These are phyloP conservation scores for Orius insidiosus DNA, from an alignment of 1,140 invertebrate genomes.

Conservation along the genomic window DNA sequence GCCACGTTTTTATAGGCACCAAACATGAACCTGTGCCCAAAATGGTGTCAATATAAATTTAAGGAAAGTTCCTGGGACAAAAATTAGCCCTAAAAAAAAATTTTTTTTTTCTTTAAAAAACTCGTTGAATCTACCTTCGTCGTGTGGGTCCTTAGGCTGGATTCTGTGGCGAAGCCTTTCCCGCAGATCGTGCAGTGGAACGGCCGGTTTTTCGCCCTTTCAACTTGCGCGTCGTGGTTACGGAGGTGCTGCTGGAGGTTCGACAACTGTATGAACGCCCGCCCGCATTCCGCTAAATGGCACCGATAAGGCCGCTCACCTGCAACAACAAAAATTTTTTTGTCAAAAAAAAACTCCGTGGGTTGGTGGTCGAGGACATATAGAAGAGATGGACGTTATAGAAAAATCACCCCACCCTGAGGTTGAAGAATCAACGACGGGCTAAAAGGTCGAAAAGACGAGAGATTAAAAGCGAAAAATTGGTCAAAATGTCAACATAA, in stretches of 20 bases:
- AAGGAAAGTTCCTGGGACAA: too few species aligned
- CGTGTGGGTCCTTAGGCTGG: slow-evolving; percentile 83
- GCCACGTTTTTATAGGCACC: not conserved
- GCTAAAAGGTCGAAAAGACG: too few species aligned
- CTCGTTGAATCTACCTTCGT: slow-evolving; percentile 74
- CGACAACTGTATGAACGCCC: slow-evolving; percentile 92
- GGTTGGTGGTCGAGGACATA: too few species aligned
- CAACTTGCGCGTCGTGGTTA: slow-evolving; percentile 90
- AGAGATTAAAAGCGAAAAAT: too few species aligned
- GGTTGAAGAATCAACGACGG: too few species aligned
- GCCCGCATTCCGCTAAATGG: slow-evolving; percentile 82
- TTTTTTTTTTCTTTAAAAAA: not conserved
- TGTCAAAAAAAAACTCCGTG: slow-evolving; percentile 1
- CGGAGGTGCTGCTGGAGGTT: slow-evolving; percentile 92
- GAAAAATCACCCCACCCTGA: too few species aligned
- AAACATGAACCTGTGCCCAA: too few species aligned
- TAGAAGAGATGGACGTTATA: too few species aligned
- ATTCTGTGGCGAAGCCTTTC: slow-evolving; percentile 90
- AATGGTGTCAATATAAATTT: too few species aligned
- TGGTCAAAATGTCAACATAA: too few species aligned
- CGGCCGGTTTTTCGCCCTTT: slow-evolving; percentile 82
- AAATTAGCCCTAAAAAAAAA: too few species aligned
- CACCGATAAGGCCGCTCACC: slow-evolving; percentile 94
- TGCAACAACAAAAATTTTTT: slow-evolving; percentile 29
- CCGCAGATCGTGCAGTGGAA: slow-evolving; percentile 94